phyloP scores from a whole-genome alignment of 2,888 invertebrate genomes.

The Drosophila nigricruria region DNA sequence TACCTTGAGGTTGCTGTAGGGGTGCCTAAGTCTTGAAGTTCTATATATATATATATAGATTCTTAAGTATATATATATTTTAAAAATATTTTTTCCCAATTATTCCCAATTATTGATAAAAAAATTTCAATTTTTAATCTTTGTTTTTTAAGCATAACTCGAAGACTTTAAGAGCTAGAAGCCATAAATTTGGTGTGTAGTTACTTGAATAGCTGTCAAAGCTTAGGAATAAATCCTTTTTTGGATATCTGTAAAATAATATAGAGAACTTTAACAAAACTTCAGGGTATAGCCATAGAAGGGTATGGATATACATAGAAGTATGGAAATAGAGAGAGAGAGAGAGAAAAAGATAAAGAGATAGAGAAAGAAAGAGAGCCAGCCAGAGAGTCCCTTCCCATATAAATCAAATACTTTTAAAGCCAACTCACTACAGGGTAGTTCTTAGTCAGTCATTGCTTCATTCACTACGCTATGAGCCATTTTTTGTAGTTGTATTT shows the following conservation, averaged over 20 bases:
- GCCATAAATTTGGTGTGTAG: background rate
- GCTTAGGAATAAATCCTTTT: background rate
- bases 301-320: background rate
- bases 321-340: background rate
- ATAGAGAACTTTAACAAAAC: background rate
- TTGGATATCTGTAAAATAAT: background rate
- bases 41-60: background rate
- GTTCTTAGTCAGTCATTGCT: background rate
- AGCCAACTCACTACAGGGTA: background rate
- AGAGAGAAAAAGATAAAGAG: background rate
- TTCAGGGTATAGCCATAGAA: background rate
- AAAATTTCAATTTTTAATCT: too few relatives aligned
- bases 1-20: background rate
- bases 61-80: too few relatives aligned
- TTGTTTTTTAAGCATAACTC: background rate
- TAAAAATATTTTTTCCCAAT: too few relatives aligned
- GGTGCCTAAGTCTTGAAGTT: too few relatives aligned
- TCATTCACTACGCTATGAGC: background rate
- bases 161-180: background rate
- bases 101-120: too few relatives aligned
- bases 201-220: background rate
- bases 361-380: background rate
- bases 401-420: background rate
- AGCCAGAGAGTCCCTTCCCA: too few relatives aligned
- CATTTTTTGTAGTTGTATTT: slow-evolving; percentile 10